Evolutionary conservation across 2,888 invertebrate genomes (phyloP), one percentile per base, ranked within the genome.

Genomic region (Synergus laeviventris): DNA sequence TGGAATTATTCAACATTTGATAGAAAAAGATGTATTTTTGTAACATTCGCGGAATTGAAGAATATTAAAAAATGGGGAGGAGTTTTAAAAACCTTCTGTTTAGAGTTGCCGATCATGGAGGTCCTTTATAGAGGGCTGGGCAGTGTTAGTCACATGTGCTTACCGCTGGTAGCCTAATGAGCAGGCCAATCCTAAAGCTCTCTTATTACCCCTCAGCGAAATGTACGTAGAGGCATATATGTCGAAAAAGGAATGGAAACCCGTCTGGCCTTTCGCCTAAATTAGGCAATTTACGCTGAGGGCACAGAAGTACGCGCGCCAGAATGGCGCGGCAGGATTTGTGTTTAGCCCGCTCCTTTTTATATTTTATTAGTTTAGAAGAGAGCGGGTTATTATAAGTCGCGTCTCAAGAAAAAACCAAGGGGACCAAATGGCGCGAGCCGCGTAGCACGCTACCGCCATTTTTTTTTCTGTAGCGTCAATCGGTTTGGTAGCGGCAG

Each of bases 251-350:
- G 81, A 83, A 85, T 82, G 80, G 78, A 76, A 81, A 83, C 81
- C 81, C 79, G 81, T 79, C 82, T 81, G 82, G 77, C 80, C 82
- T 77, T 79, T 83, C 79, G 86, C 76, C 84, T 86, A 88, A 88
- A 88, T 87, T 86, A 86, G 87, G 81, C 81, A 87, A 87, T 88
- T 87, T 87, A 86, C 84, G 84, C 84, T 81, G 81, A 80, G 73
- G 73, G 45, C 56, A 73, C 74, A 61, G 54, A 60, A 78, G 21
- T 56, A 73, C 60, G 76, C 56, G 64, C 54, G 42, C 73, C 61
- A 75, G 31, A 75, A 64, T 76, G 78, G 76, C 76, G 79, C 78
- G 78, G 76, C 76, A 75, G 76, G 76, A 80, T 79, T 79, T 77
- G 77, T 78, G 74, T 16, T 49, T 70, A 77, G 64, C 49, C 74